A percentile compares a stretch with the other conserved stretches of the same genome.
Evolutionary conservation across 2,888 invertebrate genomes (phyloP).

Genomic region (Cataglyphis albicans): DNA sequence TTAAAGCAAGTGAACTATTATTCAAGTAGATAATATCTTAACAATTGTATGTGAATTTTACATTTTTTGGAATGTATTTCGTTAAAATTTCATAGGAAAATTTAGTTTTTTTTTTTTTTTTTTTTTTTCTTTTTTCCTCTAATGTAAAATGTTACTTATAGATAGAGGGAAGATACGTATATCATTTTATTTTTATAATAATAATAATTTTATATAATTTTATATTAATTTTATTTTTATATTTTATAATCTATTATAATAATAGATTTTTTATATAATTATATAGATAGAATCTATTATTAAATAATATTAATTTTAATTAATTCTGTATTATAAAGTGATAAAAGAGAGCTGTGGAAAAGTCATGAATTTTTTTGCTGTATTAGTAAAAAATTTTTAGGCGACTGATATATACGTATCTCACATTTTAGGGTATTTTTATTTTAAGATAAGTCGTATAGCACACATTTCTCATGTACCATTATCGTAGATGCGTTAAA

Average conservation of each 20-base stretch:
- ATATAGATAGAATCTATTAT: not conserved
- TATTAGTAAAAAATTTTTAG: slow-evolving; percentile 14
- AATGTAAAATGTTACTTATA: not conserved
- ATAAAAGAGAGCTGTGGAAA: slow-evolving; percentile 23
- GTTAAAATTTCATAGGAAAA: slow-evolving; percentile 1
- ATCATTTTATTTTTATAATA: slow-evolving; percentile 12
- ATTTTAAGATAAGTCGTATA: slow-evolving; percentile 5
- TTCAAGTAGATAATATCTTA: slow-evolving; percentile 31
- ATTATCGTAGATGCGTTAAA: slow-evolving; percentile 22
- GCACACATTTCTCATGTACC: not conserved
- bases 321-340: slow-evolving; percentile 17
- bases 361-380: not conserved
- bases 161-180: not conserved
- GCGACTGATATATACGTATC: slow-evolving; percentile 1
- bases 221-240: too few species aligned
- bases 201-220: slow-evolving; percentile 17
- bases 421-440: slow-evolving; percentile 11
- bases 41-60: slow-evolving; percentile 31
- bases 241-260: not conserved
- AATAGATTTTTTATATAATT: not conserved
- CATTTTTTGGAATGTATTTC: not conserved
- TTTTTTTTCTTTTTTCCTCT: not conserved
- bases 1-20: slow-evolving; percentile 29
- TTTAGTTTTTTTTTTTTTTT: slow-evolving; percentile 4
- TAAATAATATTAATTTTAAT: slow-evolving; percentile 20